Percentiles rank a stretch among this genome's conserved stretches.
Evolutionary conservation across 2,797 vertebrate genomes (phyloP).

Genomic region (Schizopygopsis malacanthus): DNA sequence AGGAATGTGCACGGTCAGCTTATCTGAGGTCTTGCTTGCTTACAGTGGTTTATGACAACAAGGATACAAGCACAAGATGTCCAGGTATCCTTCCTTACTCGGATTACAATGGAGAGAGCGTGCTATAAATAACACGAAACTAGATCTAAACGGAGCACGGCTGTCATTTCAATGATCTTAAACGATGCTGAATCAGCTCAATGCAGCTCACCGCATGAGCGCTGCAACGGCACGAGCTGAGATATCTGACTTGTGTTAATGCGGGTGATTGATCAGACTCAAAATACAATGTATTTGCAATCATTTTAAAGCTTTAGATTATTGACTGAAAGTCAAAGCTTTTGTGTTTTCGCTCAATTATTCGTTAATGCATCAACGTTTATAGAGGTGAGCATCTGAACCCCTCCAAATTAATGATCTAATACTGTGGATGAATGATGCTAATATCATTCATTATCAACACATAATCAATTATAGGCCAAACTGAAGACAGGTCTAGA

Average conservation of each 20-base stretch:
- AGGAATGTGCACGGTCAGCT: slow-evolving; percentile 15
- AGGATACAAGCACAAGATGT: slow-evolving; percentile 14
- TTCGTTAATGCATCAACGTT: neutral
- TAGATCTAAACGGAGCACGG: slow-evolving; percentile 18
- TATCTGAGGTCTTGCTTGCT: slow-evolving; percentile 7
- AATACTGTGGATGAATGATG: neutral
- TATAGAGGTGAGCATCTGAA: neutral
- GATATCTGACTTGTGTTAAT: neutral
- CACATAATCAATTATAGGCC: slow-evolving; percentile 19
- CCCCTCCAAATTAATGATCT: neutral
- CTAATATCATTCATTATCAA: slow-evolving; percentile 1
- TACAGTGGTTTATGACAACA: slow-evolving; percentile 17
- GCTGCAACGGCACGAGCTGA: neutral
- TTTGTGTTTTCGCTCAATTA: slow-evolving; percentile 16
- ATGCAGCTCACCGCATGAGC: neutral
- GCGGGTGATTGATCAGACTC: neutral
- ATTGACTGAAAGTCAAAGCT: slow-evolving; percentile 13
- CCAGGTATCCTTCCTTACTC: slow-evolving; percentile 27
- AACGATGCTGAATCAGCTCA: slow-evolving; percentile 21
- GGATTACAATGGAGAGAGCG: slow-evolving; percentile 25
- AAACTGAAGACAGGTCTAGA: slow-evolving; percentile 35
- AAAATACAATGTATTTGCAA: neutral
- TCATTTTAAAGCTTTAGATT: slow-evolving; percentile 1
- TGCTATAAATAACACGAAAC: slow-evolving; percentile 21
- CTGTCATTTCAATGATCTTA: slow-evolving; percentile 24